Evolutionary conservation across 2,888 invertebrate species (phyloP).

Genomic region (Anarsia innoxiella): DNA sequence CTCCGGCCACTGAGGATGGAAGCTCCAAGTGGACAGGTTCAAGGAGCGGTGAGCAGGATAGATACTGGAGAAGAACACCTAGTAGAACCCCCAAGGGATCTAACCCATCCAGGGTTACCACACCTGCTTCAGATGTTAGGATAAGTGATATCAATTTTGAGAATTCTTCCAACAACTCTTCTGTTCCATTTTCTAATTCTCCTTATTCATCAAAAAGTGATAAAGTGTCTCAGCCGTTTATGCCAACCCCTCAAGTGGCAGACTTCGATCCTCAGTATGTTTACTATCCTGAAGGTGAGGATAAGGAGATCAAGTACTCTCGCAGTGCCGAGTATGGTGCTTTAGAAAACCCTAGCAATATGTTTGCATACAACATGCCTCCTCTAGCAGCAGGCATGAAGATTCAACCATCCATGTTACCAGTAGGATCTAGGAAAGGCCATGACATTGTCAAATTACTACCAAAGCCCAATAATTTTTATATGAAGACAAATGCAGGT

Average conservation of each 20-base stretch:
- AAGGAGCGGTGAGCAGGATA: slow-evolving; percentile 48
- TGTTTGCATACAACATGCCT: slow-evolving; percentile 45
- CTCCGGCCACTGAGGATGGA: slow-evolving; percentile 52
- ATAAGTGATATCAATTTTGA: slow-evolving; percentile 51
- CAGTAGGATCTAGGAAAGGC: slow-evolving; percentile 35
- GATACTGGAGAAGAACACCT: slow-evolving; percentile 50
- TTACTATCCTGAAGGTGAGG: slow-evolving; percentile 54
- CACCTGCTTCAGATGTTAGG: slow-evolving; percentile 46
- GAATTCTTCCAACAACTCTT: slow-evolving; percentile 28
- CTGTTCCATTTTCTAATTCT: slow-evolving; percentile 34
- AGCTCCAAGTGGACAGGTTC: slow-evolving; percentile 41
- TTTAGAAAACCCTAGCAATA: slow-evolving; percentile 38
- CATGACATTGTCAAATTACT: slow-evolving; percentile 49
- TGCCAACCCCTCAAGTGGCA: slow-evolving; percentile 29
- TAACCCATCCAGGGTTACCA: slow-evolving; percentile 41
- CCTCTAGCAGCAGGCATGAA: slow-evolving; percentile 34
- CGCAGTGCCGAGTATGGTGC: slow-evolving; percentile 58
- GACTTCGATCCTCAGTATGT: slow-evolving; percentile 53
- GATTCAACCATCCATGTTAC: slow-evolving; percentile 32
- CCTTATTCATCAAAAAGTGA: slow-evolving; percentile 47
- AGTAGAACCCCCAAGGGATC: slow-evolving; percentile 44
- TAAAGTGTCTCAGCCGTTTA: slow-evolving; percentile 46
- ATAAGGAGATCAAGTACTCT: slow-evolving; percentile 62
- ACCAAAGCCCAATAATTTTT: slow-evolving; percentile 55
- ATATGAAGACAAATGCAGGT: slow-evolving; percentile 53